These are phyloP conservation scores for Myotis brandtii DNA, from an alignment of 2,113 vertebrate genomes.

Conservation along the genomic window DNA sequence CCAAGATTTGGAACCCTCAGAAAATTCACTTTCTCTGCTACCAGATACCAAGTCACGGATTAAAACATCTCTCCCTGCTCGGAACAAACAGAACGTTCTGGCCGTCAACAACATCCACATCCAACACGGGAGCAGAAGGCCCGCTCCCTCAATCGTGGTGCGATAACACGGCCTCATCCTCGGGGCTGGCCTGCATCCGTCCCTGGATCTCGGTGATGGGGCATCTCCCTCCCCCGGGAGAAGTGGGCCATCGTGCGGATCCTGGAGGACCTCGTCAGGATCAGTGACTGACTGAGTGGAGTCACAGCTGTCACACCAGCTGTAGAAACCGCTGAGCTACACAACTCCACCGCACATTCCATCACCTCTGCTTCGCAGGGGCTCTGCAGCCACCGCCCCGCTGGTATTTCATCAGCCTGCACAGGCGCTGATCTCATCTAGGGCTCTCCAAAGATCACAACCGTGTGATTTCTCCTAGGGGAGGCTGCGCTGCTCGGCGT, in stretches of 20 bases:
- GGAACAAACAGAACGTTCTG: not conserved
- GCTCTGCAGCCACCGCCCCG: not conserved
- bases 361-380: not conserved
- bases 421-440: not conserved
- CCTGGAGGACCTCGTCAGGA: not conserved
- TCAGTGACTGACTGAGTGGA: not conserved
- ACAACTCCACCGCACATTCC: not conserved
- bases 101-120: not conserved
- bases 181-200: not conserved
- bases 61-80: not conserved
- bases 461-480: not conserved
- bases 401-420: constrained; percentile 56
- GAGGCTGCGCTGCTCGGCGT: not conserved
- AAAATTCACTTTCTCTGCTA: not conserved
- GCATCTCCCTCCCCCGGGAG: not conserved
- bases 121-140: not conserved
- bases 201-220: not conserved
- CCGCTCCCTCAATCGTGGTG: not conserved
- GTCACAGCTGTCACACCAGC: not conserved
- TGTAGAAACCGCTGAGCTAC: not conserved
- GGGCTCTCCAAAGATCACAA: constrained; percentile 3
- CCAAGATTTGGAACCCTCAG: constrained; percentile 9
- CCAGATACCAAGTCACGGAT: not conserved
- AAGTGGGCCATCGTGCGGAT: not conserved
- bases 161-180: not conserved